Conservation (phyloP, 2,888 invertebrate species). For the Gibbula magus region DNA sequence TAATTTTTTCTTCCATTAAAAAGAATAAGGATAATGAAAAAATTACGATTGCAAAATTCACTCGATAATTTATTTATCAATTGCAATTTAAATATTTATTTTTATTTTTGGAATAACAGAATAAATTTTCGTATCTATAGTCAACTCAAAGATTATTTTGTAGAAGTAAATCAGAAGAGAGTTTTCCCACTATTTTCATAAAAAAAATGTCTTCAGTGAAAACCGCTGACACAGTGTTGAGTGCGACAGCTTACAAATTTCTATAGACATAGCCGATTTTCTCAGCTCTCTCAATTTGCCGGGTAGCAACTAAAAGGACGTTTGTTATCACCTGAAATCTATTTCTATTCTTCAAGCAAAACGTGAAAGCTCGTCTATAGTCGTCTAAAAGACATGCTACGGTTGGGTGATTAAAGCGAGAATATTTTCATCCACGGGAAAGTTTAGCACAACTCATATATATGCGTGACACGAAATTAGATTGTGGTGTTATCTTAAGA, state of each 20-base stretch:
- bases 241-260: slow-evolving; percentile 1
- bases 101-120: too few species aligned
- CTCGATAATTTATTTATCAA: too few species aligned
- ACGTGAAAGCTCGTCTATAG: background rate
- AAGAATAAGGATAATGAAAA: too few species aligned
- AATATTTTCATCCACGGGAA: background rate
- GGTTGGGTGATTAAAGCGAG: background rate
- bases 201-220: too few species aligned
- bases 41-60: too few species aligned
- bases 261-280: slow-evolving; percentile 5
- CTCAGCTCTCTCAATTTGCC: slow-evolving; percentile 13
- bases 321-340: slow-evolving; percentile 9
- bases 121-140: too few species aligned
- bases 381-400: background rate
- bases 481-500: background rate
- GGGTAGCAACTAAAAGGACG: background rate
- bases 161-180: too few species aligned
- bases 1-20: too few species aligned
- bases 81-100: too few species aligned
- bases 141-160: too few species aligned
- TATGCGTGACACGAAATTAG: slow-evolving; percentile 11
- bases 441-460: slow-evolving; percentile 12
- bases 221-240: background rate
- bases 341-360: slow-evolving; percentile 4
- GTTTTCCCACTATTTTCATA: too few species aligned